Evolutionary conservation across 2,113 vertebrate genomes (phyloP), one percentile per base, ranked within the genome.

Genomic region (Megaleporinus macrocephalus): DNA sequence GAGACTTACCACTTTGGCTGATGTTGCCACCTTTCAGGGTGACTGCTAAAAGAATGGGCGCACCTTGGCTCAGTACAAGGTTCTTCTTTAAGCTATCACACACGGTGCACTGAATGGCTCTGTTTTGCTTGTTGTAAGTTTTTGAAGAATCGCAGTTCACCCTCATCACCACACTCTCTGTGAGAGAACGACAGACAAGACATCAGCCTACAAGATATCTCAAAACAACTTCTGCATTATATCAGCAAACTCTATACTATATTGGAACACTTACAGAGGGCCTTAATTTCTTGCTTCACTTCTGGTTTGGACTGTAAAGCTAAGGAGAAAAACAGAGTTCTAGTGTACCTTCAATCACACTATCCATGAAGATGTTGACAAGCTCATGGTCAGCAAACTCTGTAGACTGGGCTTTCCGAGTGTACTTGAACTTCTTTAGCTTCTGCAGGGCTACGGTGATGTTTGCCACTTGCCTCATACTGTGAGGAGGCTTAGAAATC

Each of bases 301-400:
- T 14, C 18, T 59, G n/a, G n/a, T 11, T 26, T 12, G n/a, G 66
- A 33, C 33, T 22, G 20, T 24, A n/a, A 27, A n/a, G 44, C 1
- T 47, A 55, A 30, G 10, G n/a, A 47, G 27, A 36, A 13, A 30
- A 20, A 15, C 5, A 65, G 14, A 36, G 0, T 10, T 26, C 16
- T 53, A 33, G 9, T 20, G n/a, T 80, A 93, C 91, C 91, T 44
- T 91, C 77, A 20, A 93, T 61, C 26, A 89, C 61, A 12, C 68
- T 84, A 7, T 87, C 88, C 53, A 88, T 70, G 77, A 89, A 5
- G 44, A 62, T 33, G 15, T 63, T 73, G 66, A 85, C 80, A 49
- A 89, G 70, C 51, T 87, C 69, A 6, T 73, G 36, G 27, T 86
- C 80, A 0, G 57, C 68, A 36, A 86, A n/a, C n/a, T n/a, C n/a